Base-by-base conservation (phyloP, 2,888 invertebrate species). In the Nipponacmea schrenckii region DNA sequence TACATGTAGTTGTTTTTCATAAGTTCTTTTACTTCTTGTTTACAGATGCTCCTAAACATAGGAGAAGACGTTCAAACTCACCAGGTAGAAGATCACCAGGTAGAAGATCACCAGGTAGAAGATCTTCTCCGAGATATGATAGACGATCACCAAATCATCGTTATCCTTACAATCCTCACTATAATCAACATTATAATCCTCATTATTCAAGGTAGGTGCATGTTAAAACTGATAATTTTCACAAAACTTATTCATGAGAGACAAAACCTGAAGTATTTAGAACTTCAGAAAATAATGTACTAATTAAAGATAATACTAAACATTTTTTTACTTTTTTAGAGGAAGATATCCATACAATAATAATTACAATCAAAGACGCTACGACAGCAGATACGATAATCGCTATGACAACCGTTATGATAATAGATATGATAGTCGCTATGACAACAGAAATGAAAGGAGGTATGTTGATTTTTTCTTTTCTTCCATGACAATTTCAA, bases 51-150 rank as follows among this genome's bases (percentile, higher is more conserved):
- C 24, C 5, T 39, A 72, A 74, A 56, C 48, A 44, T 44, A 70
- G 70, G 46, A 56, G 71, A 50, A 45, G 73, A 44, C 70, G 80
- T 50, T 76, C 72, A 8, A 69, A 70, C 14, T 78, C 79, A 24
- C 74, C 77, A 39, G 62, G 67, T 62, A 62, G 75, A 45, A 69
- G 73, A 68, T 71, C 72, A 68, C 68, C 67, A 15, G 27, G 17
- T 14, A 44, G 67, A 56, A 48, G 71, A 63, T 76, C 77, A 20
- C 72, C 75, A 12, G 67, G 71, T 65, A 71, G 73, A n/a, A 72
- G 73, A 67, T 73, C 78, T 46, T 76, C 75, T 39, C 69, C 75
- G 68, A 68, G 71, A 66, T 71, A 71, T 71, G 72, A 63, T 66
- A 68, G 70, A 50, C 46, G 69, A 24, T 63, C 64, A 44, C 64